Evolutionary conservation across 1,140 invertebrate genomes (phyloP).

Genomic region (Cyphomyrmex costatus): DNA sequence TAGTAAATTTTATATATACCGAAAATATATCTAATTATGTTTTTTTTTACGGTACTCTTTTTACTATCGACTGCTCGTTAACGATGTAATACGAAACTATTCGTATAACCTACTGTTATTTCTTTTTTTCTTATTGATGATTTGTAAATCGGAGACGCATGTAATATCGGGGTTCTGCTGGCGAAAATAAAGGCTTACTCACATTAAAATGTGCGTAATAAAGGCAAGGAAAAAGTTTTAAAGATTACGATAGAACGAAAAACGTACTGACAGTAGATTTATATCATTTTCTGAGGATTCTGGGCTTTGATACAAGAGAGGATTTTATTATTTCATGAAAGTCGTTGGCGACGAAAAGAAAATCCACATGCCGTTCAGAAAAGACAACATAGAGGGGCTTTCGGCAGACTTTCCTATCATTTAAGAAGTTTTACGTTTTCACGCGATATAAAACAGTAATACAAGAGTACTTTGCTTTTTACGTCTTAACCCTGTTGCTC

Average conservation of each 20-base stretch:
- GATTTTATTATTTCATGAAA: conserved; percentile 62
- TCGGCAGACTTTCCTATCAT: conserved; percentile 17
- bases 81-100: too few species aligned
- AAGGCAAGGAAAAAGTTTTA: conserved; percentile 28
- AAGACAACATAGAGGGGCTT: conserved; percentile 21
- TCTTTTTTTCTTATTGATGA: background rate
- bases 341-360: conserved; percentile 31
- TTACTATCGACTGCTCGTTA: background rate
- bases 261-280: conserved; percentile 33
- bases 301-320: conserved; percentile 45
- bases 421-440: conserved; percentile 11
- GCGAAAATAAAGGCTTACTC: conserved; percentile 19
- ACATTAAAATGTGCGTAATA: conserved; percentile 47
- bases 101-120: background rate
- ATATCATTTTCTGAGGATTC: conserved; percentile 55
- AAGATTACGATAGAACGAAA: conserved; percentile 42
- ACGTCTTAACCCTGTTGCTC: too few species aligned
- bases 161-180: background rate
- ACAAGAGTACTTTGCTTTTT: background rate
- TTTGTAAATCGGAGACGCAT: background rate
- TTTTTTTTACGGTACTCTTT: background rate
- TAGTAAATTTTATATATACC: background rate
- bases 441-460: background rate
- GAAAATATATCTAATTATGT: background rate
- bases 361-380: conserved; percentile 36